Percentiles rank a stretch among this genome's conserved stretches.
Evolutionary conservation across 2,113 vertebrate species (phyloP).

Genomic region (Tiliqua scincoides): DNA sequence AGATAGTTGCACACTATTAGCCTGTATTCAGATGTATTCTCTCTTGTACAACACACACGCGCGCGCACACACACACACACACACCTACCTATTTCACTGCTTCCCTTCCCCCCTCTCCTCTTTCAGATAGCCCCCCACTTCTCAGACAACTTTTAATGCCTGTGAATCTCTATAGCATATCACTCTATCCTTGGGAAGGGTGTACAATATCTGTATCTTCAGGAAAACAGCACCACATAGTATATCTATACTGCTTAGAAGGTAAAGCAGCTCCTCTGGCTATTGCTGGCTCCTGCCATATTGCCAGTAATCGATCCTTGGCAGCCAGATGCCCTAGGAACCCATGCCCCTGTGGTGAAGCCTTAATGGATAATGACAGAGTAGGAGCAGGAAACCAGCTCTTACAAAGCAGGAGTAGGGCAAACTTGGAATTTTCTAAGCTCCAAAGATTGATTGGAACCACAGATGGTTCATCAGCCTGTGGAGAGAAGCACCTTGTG

Average conservation of each 20-base stretch:
- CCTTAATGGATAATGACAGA: conserved; percentile 61
- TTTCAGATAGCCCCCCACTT: not conserved
- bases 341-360: conserved; percentile 8
- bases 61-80: not conserved
- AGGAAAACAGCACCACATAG: not conserved
- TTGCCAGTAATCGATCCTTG: not conserved
- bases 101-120: not conserved
- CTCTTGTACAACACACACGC: too few species aligned
- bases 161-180: not conserved
- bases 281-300: not conserved
- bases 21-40: not conserved
- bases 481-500: not conserved
- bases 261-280: not conserved
- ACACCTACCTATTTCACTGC: not conserved
- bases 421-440: conserved; percentile 27
- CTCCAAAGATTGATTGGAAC: conserved; percentile 51
- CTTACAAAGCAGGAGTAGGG: conserved; percentile 49
- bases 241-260: not conserved
- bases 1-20: not conserved
- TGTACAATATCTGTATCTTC: not conserved
- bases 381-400: conserved; percentile 51
- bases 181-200: not conserved
- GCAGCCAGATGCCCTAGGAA: conserved; percentile 29
- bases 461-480: conserved; percentile 36
- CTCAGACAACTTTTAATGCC: not conserved